Evolutionary conservation across 2,113 vertebrate genomes (phyloP).

Genomic region (Felis catus): F.catus_Fca126_mat1.0 CM031420.1:90462001-90462500

Average conservation of each 20-base stretch:
- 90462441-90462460: not conserved
- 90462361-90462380: not conserved
- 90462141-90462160: not conserved
- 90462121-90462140: not conserved
- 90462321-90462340: not conserved
- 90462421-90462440: not conserved
- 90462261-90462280: not conserved
- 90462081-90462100: too few relatives aligned
- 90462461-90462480: not conserved
- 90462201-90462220: not conserved
- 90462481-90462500: not conserved
- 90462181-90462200: not conserved
- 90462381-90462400: not conserved
- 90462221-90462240: not conserved
- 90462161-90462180: too few relatives aligned
- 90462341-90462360: not conserved
- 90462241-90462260: not conserved
- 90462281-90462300: not conserved
- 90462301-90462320: not conserved
- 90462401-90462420: not conserved
- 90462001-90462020: not conserved
- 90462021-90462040: not conserved
- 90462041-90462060: not conserved
- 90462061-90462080: not conserved
- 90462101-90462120: not conserved